These are phyloP conservation scores for Hirtodrosophila alboralis DNA, from an alignment of 2,888 invertebrate genomes.

Conservation along the genomic window DNA sequence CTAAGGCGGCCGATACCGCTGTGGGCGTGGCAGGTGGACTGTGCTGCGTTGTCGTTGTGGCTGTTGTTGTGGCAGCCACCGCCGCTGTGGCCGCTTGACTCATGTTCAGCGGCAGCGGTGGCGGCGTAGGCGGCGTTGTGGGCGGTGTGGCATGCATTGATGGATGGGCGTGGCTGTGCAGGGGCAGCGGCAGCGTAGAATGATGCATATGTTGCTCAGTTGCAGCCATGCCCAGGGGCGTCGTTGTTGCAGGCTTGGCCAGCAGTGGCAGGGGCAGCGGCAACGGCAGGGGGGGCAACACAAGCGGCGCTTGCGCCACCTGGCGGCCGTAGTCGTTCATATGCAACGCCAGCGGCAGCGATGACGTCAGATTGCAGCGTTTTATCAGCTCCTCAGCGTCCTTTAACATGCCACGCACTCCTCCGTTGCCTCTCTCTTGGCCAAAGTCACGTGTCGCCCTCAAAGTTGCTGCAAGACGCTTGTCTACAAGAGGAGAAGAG, in stretches of 20 bases:
- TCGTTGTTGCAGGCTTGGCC: constrained; percentile 49
- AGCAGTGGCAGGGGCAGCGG: constrained; percentile 66
- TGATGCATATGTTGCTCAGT: constrained; percentile 21
- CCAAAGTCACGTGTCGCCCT: constrained; percentile 47
- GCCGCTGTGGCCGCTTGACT: constrained; percentile 46
- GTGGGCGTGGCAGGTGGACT: constrained; percentile 64
- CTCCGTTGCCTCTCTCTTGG: constrained; percentile 11
- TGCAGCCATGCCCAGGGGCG: constrained; percentile 6
- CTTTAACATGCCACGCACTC: constrained; percentile 81
- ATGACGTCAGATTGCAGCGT: constrained; percentile 75
- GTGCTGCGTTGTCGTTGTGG: constrained; percentile 36
- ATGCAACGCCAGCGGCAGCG: constrained; percentile 60
- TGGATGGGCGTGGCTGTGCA: constrained; percentile 38
- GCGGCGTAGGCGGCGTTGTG: constrained; percentile 75
- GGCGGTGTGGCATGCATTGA: constrained; percentile 68
- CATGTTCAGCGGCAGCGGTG: constrained; percentile 71
- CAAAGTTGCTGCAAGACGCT: constrained; percentile 44
- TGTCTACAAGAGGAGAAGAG: constrained; percentile 29
- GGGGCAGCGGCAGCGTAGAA: constrained; percentile 15
- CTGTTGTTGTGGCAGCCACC: constrained; percentile 18
- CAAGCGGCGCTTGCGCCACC: constrained; percentile 56
- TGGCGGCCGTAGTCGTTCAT: constrained; percentile 73
- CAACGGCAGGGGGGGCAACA: constrained; percentile 59
- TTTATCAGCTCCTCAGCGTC: constrained; percentile 81
- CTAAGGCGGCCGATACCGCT: constrained; percentile 18